Conservation (phyloP, 2,888 invertebrate genomes). For the Eretmocerus hayati region DNA sequence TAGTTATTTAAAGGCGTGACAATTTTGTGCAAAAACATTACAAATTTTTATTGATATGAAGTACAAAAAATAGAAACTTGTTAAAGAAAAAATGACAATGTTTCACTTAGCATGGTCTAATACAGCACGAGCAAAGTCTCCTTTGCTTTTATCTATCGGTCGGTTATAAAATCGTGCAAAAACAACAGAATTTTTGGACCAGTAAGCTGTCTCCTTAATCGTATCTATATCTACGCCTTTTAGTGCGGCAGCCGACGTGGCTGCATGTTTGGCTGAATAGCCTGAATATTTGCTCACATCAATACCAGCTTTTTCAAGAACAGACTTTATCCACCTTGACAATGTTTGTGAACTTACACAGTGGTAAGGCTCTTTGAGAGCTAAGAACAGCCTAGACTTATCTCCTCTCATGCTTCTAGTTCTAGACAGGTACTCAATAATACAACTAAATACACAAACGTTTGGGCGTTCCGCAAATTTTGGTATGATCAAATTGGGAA, state of each 20-base stretch:
- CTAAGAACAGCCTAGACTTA: background rate
- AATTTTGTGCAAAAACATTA: too few relatives aligned
- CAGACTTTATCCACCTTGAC: background rate
- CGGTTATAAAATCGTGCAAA: background rate
- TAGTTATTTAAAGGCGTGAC: too few relatives aligned
- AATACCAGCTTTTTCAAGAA: background rate
- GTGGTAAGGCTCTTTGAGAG: background rate
- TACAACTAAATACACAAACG: background rate
- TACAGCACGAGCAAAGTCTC: too few relatives aligned
- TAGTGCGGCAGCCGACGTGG: background rate
- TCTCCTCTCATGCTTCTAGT: background rate
- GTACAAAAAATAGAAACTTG: too few relatives aligned
- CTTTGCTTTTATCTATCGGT: too few relatives aligned
- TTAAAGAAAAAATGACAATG: too few relatives aligned
- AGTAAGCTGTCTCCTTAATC: background rate
- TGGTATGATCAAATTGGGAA: background rate
- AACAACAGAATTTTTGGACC: background rate
- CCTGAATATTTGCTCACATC: background rate
- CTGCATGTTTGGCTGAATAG: background rate
- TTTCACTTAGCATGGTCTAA: too few relatives aligned
- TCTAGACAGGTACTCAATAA: background rate
- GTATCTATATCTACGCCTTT: background rate
- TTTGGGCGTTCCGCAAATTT: background rate
- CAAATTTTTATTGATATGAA: too few relatives aligned
- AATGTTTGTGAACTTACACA: background rate